Conservation (phyloP, 2,113 vertebrate species). For the Mirza zaza region DNA sequence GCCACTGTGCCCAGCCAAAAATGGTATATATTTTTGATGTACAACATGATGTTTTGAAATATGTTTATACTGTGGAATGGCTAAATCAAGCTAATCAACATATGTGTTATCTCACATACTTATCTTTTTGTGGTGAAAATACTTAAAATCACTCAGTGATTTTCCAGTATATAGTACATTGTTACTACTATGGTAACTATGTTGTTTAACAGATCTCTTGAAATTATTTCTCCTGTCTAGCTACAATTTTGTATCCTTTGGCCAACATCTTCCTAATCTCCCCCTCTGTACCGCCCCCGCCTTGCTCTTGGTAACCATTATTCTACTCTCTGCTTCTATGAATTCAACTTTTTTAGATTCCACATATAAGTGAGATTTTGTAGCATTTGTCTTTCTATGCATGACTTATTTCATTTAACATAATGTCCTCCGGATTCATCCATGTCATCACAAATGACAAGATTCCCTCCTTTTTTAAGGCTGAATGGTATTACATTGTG, state of each 20-base stretch:
- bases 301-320: neutral
- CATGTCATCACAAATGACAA: neutral
- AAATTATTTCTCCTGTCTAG: neutral
- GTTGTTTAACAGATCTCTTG: neutral
- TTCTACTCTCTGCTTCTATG: neutral
- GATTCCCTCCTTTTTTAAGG: neutral
- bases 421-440: neutral
- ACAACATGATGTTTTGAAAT: neutral
- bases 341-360: neutral
- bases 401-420: neutral
- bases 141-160: neutral
- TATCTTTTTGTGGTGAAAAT: neutral
- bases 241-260: neutral
- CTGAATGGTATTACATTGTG: neutral
- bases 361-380: neutral
- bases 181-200: neutral
- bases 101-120: neutral
- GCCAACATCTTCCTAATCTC: neutral
- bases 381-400: neutral
- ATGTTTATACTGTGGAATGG: neutral
- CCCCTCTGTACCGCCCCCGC: neutral
- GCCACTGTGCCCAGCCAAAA: too few relatives aligned
- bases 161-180: neutral
- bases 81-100: neutral
- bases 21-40: neutral